Percentiles rank a stretch among this genome's conserved stretches.
Evolutionary conservation across 2,797 vertebrate genomes (phyloP).

Genomic region (Bradypodion ventrale): DNA sequence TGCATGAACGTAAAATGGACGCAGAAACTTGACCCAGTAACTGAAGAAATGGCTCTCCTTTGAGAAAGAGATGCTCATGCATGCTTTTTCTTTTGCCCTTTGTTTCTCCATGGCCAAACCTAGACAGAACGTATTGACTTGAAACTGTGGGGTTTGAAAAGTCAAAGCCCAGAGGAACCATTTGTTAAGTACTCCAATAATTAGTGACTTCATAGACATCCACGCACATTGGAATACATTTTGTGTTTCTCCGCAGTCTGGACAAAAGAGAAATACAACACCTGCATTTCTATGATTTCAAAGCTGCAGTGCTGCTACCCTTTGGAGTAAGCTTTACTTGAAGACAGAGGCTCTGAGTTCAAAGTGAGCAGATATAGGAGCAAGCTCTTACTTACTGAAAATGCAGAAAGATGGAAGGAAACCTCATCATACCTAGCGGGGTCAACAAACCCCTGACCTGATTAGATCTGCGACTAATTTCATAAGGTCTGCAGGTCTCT

Average conservation of each 20-base stretch:
- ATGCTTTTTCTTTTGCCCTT: background rate
- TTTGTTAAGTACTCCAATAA: slow-evolving; percentile 27
- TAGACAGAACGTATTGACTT: slow-evolving; percentile 11
- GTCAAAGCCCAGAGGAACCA: slow-evolving; percentile 25
- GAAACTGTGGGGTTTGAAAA: slow-evolving; percentile 4
- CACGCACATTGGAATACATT: slow-evolving; percentile 23
- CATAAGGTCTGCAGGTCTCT: background rate
- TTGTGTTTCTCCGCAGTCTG: slow-evolving; percentile 20
- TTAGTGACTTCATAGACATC: slow-evolving; percentile 21
- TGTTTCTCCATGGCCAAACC: background rate
- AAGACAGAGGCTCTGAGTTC: background rate
- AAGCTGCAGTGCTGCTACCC: background rate
- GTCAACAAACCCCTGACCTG: background rate
- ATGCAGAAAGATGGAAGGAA: background rate
- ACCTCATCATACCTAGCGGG: background rate
- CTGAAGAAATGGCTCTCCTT: background rate
- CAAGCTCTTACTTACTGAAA: background rate
- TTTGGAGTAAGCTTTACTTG: background rate
- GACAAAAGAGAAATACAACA: background rate
- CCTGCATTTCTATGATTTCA: slow-evolving; percentile 2
- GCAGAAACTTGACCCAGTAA: background rate
- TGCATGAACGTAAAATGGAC: background rate
- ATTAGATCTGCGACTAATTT: background rate
- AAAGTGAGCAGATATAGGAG: background rate
- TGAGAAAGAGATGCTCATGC: background rate